Percentiles rank a stretch among this genome's conserved stretches.
Conservation (phyloP, 2,797 vertebrate genomes). For the Aotus griseimembra region DNA sequence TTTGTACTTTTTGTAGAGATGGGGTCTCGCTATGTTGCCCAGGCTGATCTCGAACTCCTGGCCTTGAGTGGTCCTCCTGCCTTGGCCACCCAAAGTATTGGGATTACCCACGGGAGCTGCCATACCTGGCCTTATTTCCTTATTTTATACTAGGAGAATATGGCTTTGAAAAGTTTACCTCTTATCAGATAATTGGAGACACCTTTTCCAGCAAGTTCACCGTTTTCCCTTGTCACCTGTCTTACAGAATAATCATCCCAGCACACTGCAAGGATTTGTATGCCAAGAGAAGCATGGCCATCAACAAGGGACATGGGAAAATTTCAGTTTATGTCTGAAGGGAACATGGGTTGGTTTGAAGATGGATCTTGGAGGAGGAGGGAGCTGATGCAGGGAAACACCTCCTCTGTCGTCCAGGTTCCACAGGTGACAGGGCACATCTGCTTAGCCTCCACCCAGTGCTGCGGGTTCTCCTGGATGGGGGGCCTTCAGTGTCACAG, state of each 20-base stretch:
- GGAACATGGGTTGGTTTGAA: background rate
- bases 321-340: background rate
- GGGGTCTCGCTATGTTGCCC: background rate
- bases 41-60: background rate
- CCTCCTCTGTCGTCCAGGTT: background rate
- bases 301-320: background rate
- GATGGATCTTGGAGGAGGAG: background rate
- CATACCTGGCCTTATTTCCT: background rate
- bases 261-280: background rate
- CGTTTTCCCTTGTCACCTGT: background rate
- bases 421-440: background rate
- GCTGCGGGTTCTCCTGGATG: background rate
- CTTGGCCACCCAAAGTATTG: background rate
- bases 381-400: no score
- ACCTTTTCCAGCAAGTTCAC: background rate
- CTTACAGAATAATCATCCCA: background rate
- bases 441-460: background rate
- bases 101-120: background rate
- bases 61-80: background rate
- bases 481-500: background rate
- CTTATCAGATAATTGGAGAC: background rate
- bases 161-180: background rate
- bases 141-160: background rate
- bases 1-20: background rate
- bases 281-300: background rate